Evolutionary conservation across 2,797 vertebrate genomes (phyloP).

Genomic region (Rhynchonycteris naso): DNA sequence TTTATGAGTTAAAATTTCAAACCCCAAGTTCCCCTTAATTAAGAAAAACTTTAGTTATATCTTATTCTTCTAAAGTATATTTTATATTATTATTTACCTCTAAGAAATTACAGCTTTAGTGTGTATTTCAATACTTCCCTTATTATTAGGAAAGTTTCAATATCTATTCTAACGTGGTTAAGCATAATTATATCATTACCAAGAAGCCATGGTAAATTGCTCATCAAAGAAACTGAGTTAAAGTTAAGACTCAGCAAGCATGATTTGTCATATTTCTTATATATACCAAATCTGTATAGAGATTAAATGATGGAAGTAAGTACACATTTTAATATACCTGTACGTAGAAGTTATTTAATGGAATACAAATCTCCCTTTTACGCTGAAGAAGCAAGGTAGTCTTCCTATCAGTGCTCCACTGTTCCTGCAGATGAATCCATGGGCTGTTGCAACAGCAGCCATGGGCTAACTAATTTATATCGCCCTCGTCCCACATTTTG

Average conservation of each 20-base stretch:
- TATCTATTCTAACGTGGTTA: background rate
- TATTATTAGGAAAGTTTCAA: background rate
- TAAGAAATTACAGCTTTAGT: background rate
- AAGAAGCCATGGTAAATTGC: background rate
- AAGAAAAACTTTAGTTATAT: constrained; percentile 10
- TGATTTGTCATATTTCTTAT: background rate
- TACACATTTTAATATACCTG: background rate
- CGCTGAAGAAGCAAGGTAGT: background rate
- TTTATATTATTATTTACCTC: constrained; percentile 25
- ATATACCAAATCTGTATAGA: background rate
- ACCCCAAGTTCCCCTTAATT: constrained; percentile 32
- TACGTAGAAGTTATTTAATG: background rate
- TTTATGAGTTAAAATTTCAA: constrained; percentile 51
- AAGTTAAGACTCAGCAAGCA: background rate
- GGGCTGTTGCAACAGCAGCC: background rate
- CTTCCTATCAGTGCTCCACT: background rate
- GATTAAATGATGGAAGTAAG: background rate
- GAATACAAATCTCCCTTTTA: background rate
- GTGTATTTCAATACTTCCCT: background rate
- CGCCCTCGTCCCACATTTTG: too few relatives aligned
- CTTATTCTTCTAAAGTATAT: constrained; percentile 3
- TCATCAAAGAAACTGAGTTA: background rate
- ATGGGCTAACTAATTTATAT: background rate
- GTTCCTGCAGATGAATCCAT: background rate
- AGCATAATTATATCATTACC: background rate